These are phyloP conservation scores for Heliocidaris erythrogramma DNA, from an alignment of 35 echinoderm and acorn worm genomes.

Conservation along the genomic window DNA sequence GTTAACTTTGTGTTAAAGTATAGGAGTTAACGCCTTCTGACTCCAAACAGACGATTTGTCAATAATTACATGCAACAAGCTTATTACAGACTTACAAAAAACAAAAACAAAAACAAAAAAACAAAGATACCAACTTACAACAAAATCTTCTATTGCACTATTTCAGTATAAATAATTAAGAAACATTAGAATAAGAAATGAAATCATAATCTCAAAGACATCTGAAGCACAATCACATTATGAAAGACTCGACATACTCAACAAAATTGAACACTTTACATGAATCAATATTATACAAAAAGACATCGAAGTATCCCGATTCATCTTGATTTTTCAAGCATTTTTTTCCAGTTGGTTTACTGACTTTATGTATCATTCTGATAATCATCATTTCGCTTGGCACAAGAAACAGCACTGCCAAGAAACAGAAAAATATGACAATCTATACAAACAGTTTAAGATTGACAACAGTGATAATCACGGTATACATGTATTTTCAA, in stretches of 20 bases:
- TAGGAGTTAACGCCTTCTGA: too few species aligned
- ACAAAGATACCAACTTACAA: not conserved
- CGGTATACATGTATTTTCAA: too few species aligned
- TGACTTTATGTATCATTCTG: not conserved
- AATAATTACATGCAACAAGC: not conserved
- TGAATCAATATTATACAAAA: not conserved
- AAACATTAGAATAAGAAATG: not conserved
- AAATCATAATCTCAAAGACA: not conserved
- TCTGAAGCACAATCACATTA: not conserved
- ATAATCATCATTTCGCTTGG: too few species aligned
- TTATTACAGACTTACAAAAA: not conserved
- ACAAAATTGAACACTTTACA: not conserved
- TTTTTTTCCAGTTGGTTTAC: not conserved
- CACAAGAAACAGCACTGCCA: too few species aligned
- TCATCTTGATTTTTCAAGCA: not conserved
- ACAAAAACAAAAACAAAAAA: not conserved
- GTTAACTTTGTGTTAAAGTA: too few species aligned
- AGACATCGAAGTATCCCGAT: not conserved
- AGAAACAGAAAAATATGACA: too few species aligned
- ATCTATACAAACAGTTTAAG: too few species aligned
- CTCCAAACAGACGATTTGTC: too few species aligned
- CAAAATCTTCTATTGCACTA: not conserved
- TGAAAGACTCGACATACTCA: not conserved
- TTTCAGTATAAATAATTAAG: conserved; percentile 12
- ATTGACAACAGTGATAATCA: too few species aligned